Evolutionary conservation across 2,797 vertebrate genomes (phyloP).

Genomic region (Falco rusticolus): DNA sequence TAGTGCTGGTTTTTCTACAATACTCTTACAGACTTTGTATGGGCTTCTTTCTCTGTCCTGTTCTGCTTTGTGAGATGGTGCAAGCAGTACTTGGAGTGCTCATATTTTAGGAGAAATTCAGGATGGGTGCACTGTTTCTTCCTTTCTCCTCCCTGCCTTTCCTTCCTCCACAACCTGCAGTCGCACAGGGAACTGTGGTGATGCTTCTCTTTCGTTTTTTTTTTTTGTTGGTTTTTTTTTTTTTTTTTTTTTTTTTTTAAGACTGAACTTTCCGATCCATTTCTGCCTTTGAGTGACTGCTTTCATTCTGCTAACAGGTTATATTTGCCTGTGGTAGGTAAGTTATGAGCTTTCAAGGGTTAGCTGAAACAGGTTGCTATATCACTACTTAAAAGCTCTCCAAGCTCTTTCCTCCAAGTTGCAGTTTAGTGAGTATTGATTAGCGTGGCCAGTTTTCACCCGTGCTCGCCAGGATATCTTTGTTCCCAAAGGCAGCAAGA

Average conservation of each 20-base stretch:
- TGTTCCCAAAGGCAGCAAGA: neutral
- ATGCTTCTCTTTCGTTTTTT: neutral
- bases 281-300: neutral
- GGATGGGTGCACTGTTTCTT: neutral
- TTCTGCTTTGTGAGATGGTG: neutral
- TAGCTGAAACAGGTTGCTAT: neutral
- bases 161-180: neutral
- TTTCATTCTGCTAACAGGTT: neutral
- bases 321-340: neutral
- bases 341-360: neutral
- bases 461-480: neutral
- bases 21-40: neutral
- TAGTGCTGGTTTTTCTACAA: neutral
- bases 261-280: neutral
- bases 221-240: too few relatives aligned
- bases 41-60: neutral
- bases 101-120: neutral
- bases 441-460: neutral
- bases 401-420: neutral
- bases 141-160: neutral
- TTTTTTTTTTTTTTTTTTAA: too few relatives aligned
- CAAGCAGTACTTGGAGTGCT: neutral
- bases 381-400: neutral
- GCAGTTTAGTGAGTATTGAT: neutral
- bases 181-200: neutral